Conservation (phyloP, 1,140 invertebrate genomes). For the Belonocnema kinseyi region DNA sequence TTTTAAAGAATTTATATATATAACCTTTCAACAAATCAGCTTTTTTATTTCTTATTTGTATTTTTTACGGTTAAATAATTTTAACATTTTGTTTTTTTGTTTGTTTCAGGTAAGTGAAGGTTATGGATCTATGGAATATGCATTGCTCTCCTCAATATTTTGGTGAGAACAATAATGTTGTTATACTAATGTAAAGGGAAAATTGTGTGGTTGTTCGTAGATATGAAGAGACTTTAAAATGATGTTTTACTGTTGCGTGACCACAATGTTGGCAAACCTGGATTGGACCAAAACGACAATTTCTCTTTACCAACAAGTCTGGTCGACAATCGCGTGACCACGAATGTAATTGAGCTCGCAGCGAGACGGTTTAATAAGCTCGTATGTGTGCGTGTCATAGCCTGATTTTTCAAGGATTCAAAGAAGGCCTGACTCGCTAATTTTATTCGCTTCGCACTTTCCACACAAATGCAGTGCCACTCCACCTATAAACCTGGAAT, state of each 20-base stretch:
- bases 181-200: background rate
- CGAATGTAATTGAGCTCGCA: slow-evolving; percentile 30
- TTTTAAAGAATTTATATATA: no score
- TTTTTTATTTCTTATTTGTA: no score
- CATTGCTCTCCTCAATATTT: background rate
- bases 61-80: background rate
- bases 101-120: slow-evolving; percentile 13
- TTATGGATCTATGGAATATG: background rate
- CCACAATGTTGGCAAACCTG: slow-evolving; percentile 19
- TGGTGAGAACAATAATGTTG: background rate
- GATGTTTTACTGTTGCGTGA: background rate
- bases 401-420: slow-evolving; percentile 30
- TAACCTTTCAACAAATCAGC: no score
- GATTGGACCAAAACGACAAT: slow-evolving; percentile 23
- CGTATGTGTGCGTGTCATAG: slow-evolving; percentile 2
- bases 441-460: slow-evolving; percentile 28
- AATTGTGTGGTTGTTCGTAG: background rate
- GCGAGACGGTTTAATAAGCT: slow-evolving; percentile 27
- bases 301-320: slow-evolving; percentile 29
- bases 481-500: background rate
- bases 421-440: slow-evolving; percentile 26
- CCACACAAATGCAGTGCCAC: background rate
- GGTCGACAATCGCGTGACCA: slow-evolving; percentile 27
- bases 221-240: no score
- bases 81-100: background rate